Conservation (phyloP, 1,140 invertebrate species). For the Tetragonula clypearis region DNA sequence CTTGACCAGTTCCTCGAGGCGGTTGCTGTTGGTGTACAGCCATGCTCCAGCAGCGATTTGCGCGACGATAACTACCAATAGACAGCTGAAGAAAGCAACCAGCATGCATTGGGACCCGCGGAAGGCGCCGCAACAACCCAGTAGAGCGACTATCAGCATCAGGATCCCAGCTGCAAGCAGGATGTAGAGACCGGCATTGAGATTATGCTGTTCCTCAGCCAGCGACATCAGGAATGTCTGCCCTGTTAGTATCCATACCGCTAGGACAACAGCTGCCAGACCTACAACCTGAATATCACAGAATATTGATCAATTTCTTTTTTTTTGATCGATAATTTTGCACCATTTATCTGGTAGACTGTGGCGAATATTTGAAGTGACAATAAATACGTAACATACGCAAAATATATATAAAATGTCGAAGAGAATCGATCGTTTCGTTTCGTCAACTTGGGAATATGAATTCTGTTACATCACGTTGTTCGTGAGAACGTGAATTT, state of each 20-base stretch:
- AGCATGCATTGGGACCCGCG: slow-evolving; percentile 94
- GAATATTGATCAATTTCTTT: not conserved
- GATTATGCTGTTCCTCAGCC: slow-evolving; percentile 86
- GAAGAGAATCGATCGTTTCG: too few species aligned
- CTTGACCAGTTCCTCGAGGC: slow-evolving; percentile 85
- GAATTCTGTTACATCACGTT: too few species aligned
- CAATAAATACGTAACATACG: too few species aligned
- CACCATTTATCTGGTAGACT: not conserved
- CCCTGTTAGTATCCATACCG: slow-evolving; percentile 90
- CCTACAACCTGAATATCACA: slow-evolving; percentile 86
- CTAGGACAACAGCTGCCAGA: slow-evolving; percentile 84
- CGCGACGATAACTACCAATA: slow-evolving; percentile 90
- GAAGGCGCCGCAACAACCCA: slow-evolving; percentile 95
- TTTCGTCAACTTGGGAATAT: too few species aligned
- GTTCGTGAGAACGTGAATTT: too few species aligned
- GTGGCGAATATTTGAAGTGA: too few species aligned
- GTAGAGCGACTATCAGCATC: slow-evolving; percentile 92
- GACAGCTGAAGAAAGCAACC: slow-evolving; percentile 88
- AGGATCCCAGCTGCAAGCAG: slow-evolving; percentile 90
- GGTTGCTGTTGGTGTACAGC: slow-evolving; percentile 87
- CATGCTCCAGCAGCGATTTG: slow-evolving; percentile 89
- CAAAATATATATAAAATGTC: too few species aligned
- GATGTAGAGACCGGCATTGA: slow-evolving; percentile 88
- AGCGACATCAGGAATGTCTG: slow-evolving; percentile 88
- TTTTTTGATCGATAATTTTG: not conserved